Conservation (phyloP, 2,113 vertebrate species). For the Trinectes maculatus region DNA sequence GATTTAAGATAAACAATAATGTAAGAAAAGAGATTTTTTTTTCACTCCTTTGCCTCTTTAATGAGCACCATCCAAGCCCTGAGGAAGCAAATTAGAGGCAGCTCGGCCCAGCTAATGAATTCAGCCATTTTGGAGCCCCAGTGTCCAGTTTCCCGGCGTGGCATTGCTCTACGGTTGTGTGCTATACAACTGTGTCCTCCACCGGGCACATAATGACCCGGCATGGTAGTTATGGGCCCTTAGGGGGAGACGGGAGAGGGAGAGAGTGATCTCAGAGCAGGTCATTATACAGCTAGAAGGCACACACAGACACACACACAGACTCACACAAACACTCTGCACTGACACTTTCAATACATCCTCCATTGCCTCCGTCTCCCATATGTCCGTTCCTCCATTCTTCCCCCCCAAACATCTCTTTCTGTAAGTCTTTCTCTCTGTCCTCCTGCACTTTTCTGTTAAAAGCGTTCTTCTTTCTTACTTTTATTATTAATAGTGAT, state of each 20-base stretch:
- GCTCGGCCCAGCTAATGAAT: constrained; percentile 74
- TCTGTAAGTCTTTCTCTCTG: constrained; percentile 18
- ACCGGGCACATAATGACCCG: constrained; percentile 83
- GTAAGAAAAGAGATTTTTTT: constrained; percentile 44
- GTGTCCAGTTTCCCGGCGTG: constrained; percentile 67
- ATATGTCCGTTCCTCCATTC: constrained; percentile 58
- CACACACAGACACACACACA: constrained; percentile 59
- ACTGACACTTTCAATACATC: constrained; percentile 68
- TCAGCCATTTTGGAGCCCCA: constrained; percentile 75
- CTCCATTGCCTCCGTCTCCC: constrained; percentile 71
- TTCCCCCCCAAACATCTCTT: constrained; percentile 60
- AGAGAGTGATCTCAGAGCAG: constrained; percentile 76
- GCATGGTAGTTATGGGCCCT: constrained; percentile 81
- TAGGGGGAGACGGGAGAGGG: constrained; percentile 73
- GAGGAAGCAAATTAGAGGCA: constrained; percentile 76
- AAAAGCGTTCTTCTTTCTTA: background rate
- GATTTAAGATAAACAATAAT: constrained; percentile 77
- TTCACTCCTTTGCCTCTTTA: constrained; percentile 61
- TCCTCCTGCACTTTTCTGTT: background rate
- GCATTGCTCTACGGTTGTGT: constrained; percentile 57
- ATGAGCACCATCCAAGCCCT: constrained; percentile 73
- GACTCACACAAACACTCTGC: constrained; percentile 35
- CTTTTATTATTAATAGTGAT: background rate
- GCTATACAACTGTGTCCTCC: constrained; percentile 76
- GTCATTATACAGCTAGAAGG: constrained; percentile 81